Conservation (phyloP, 64 coral and sea anemone species). For the Cladopsammia gracilis region DNA sequence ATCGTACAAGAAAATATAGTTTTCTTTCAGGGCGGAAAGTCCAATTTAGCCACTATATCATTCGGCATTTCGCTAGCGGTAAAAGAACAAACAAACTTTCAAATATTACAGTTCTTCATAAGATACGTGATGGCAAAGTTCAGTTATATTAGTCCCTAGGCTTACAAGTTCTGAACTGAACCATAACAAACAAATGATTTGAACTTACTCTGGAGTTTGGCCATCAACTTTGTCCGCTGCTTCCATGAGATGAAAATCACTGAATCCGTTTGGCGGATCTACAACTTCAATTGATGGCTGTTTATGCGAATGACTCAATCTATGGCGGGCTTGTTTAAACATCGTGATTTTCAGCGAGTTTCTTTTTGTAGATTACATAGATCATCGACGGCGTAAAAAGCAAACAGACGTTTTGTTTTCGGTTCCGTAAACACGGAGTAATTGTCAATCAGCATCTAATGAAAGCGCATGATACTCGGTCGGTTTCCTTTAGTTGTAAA, state of each 20-base stretch:
- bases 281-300: not conserved
- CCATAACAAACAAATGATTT: not conserved
- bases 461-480: not conserved
- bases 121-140: too few species aligned
- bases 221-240: not conserved
- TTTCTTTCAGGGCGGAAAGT: not conserved
- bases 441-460: conserved; percentile 26
- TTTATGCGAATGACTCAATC: conserved; percentile 36
- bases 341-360: not conserved
- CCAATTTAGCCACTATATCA: too few species aligned
- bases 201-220: not conserved
- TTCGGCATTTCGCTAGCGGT: too few species aligned
- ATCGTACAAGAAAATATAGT: not conserved
- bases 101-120: too few species aligned
- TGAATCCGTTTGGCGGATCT: not conserved
- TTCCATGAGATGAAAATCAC: not conserved
- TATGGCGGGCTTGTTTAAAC: conserved; percentile 42
- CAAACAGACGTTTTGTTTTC: conserved; percentile 34
- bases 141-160: too few species aligned
- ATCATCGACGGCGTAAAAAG: not conserved
- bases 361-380: not conserved
- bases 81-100: too few species aligned
- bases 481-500: not conserved
- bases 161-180: too few species aligned
- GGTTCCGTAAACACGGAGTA: not conserved